phyloP scores from a whole-genome alignment of 2,888 invertebrate species.

The Nephrocerus scutellatus region DNA sequence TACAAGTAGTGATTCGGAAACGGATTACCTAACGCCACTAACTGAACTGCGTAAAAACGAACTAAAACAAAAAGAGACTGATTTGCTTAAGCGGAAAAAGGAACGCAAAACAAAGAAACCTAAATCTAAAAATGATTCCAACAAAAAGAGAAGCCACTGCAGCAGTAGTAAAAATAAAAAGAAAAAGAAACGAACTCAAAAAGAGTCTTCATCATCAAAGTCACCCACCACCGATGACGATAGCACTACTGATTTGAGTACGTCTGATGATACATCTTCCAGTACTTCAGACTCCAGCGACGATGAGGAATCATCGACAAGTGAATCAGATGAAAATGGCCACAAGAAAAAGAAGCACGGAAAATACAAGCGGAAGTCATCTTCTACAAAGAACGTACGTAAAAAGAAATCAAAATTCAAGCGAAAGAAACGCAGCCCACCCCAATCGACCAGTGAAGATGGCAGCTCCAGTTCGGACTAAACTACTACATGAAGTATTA shows the following conservation, averaged over 20 bases:
- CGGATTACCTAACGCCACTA: conserved; percentile 75
- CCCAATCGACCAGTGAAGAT: conserved; percentile 28
- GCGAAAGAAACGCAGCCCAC: conserved; percentile 31
- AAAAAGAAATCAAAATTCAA: conserved; percentile 40
- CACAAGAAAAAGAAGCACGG: conserved; percentile 39
- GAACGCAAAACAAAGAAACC: conserved; percentile 18
- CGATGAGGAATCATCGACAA: conserved; percentile 43
- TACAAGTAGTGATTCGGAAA: conserved; percentile 80
- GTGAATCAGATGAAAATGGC: conserved; percentile 38
- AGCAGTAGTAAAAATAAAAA: conserved; percentile 20
- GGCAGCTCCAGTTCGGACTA: conserved; percentile 37
- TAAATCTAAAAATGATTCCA: conserved; percentile 19
- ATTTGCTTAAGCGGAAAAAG: conserved; percentile 33
- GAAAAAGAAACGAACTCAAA: conserved; percentile 19
- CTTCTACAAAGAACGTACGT: conserved; percentile 30
- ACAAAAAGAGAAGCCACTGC: conserved; percentile 13
- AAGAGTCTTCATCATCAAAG: conserved; percentile 29
- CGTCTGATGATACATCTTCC: conserved; percentile 14
- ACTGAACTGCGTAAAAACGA: conserved; percentile 74
- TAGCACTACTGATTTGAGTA: conserved; percentile 18
- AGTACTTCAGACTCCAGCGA: conserved; percentile 41
- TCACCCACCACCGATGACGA: conserved; percentile 20
- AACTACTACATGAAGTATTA: background rate
- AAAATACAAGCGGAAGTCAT: conserved; percentile 41
- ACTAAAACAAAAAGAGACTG: conserved; percentile 61